These are phyloP conservation scores for Buceros bicornis DNA, from an alignment of 2,797 vertebrate species.

Conservation along the genomic window DNA sequence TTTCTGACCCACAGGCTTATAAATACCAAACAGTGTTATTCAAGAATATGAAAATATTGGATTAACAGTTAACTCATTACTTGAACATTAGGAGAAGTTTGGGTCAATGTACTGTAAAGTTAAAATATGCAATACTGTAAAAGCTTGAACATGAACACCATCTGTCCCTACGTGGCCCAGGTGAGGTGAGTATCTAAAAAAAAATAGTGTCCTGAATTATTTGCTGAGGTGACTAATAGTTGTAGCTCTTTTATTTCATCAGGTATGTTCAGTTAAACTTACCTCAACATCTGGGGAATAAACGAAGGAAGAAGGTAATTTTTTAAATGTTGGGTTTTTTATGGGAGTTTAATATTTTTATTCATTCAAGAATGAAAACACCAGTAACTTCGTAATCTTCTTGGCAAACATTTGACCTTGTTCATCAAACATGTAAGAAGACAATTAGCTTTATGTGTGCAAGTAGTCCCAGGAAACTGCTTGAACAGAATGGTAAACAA, in stretches of 20 bases:
- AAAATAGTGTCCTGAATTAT: neutral
- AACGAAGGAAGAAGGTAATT: neutral
- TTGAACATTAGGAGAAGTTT: neutral
- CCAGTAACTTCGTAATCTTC: neutral
- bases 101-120: neutral
- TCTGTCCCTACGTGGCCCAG: neutral
- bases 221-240: neutral
- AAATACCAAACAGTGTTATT: neutral
- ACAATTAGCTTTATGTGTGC: neutral
- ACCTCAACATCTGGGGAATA: neutral
- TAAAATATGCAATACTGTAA: neutral
- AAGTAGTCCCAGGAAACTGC: neutral
- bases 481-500: constrained; percentile 19
- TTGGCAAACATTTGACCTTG: constrained; percentile 10
- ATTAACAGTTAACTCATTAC: neutral
- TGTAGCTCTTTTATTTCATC: neutral
- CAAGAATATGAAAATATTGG: neutral
- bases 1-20: neutral
- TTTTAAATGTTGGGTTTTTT: neutral
- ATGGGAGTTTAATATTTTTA: neutral
- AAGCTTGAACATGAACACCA: neutral
- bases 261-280: neutral
- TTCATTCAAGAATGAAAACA: neutral
- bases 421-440: neutral
- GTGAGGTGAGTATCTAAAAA: neutral